Conservation (phyloP, 1,140 invertebrate species). For the Heliconius eleuchia region DNA sequence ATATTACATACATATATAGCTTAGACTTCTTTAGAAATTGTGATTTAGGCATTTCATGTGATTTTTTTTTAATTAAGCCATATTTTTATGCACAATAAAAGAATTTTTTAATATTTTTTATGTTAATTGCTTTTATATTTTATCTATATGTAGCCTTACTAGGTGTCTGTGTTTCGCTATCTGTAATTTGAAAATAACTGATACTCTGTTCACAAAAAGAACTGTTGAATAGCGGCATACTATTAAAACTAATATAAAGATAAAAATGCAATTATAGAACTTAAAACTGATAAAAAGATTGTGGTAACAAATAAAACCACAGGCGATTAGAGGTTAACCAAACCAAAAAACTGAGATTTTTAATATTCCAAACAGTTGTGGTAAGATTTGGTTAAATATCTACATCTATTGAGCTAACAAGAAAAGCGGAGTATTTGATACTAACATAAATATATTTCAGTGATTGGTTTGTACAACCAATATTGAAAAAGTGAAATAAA, state of each 20-base stretch:
- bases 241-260: slow-evolving; percentile 21
- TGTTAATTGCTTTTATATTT: background rate
- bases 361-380: background rate
- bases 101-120: background rate
- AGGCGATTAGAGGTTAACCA: background rate
- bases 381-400: background rate
- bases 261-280: slow-evolving; percentile 25
- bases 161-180: slow-evolving; percentile 2
- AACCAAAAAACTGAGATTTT: background rate
- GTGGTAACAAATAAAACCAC: background rate
- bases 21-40: background rate
- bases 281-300: slow-evolving; percentile 25
- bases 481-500: background rate
- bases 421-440: too few species aligned
- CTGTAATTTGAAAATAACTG: background rate
- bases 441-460: too few species aligned
- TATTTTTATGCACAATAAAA: background rate
- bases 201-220: slow-evolving; percentile 11
- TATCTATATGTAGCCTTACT: background rate
- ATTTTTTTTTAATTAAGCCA: background rate
- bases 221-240: slow-evolving; percentile 30
- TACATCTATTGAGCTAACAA: too few species aligned
- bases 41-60: background rate
- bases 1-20: background rate
- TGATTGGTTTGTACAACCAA: background rate